Evolutionary conservation across 2,888 invertebrate species (phyloP).

Genomic region (Axea sp.): DNA sequence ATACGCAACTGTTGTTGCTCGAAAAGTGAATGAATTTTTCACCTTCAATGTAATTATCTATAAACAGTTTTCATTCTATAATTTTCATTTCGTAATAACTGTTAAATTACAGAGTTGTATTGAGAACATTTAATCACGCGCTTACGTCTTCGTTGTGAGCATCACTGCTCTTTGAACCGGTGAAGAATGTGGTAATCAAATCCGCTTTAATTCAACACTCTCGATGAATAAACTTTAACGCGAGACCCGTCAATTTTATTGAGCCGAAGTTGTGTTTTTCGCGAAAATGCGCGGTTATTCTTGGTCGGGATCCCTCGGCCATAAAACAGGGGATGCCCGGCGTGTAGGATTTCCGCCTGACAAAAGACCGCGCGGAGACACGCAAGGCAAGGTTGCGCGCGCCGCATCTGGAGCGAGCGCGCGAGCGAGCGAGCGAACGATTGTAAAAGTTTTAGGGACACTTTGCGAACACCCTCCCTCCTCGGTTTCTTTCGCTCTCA

Average conservation of each 20-base stretch:
- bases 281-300: conserved; percentile 38
- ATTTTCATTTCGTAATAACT: too few relatives aligned
- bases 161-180: neutral
- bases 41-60: too few relatives aligned
- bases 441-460: conserved; percentile 84
- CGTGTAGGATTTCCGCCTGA: conserved; percentile 36
- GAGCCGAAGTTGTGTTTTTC: conserved; percentile 27
- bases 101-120: too few relatives aligned
- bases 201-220: conserved; percentile 15
- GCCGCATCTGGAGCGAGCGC: conserved; percentile 67
- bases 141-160: neutral
- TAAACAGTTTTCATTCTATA: too few relatives aligned
- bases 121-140: neutral
- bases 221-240: conserved; percentile 34
- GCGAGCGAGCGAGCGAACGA: conserved; percentile 80
- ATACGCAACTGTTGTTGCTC: too few relatives aligned
- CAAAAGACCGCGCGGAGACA: conserved; percentile 54
- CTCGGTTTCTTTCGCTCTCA: conserved; percentile 70
- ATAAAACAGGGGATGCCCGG: conserved; percentile 34
- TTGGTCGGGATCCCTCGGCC: conserved; percentile 17
- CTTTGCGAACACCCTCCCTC: conserved; percentile 81
- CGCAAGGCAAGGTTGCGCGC: conserved; percentile 48
- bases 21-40: too few relatives aligned
- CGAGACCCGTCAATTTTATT: conserved; percentile 40
- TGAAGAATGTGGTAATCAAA: conserved; percentile 14